Base-by-base conservation (phyloP, 2,113 vertebrate species). In the Cacatua alba region DNA sequence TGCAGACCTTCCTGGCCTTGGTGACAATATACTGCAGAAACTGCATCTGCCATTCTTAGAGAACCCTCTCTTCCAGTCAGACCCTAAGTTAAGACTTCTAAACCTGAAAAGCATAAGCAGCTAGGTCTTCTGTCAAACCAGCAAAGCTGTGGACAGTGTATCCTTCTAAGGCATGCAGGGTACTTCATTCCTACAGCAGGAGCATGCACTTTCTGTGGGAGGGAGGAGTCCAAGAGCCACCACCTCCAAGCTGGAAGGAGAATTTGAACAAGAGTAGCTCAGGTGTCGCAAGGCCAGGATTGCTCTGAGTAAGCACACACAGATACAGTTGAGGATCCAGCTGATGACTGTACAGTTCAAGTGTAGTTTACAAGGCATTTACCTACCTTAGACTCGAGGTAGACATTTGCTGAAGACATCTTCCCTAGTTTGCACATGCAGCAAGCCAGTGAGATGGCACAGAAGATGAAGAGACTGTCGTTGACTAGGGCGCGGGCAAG, bases 351-450 rank as follows among this genome's bases (percentile, higher is more conserved):
- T 24, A 48, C 60, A 26, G 18, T 1, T 16, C 68, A 74, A 60
- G 33, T 0, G 5, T 2, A 35, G 29, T 5, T 68, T 10, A 62
- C 16, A 79, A 78, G 55, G 91, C 17, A 13, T 79, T 85, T 1
- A 17, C 94, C 53, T 96, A 99, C 99, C 98, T 99, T 99, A 72
- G 99, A 99, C 97, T 99, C 99, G 67, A 99, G 99, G 98, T 99
- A 99, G 98, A 99, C 99, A 2, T 99, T 99, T n/a, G 99, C 99
- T 39, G 99, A 99, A 86, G 99, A 99, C 99, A 99, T 99, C 98
- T 99, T 99, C 97, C 99, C 98, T 14, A 99, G 98, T 95, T 99
- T 99, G 98, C 98, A 99, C 98, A 99, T 98, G 97, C 99, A 99
- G 93, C 98, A 98, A 86, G 99, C 98, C 95, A 99, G 98, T 7